Base-by-base conservation (phyloP, 2,113 vertebrate species). In the Lontra canadensis region DNA sequence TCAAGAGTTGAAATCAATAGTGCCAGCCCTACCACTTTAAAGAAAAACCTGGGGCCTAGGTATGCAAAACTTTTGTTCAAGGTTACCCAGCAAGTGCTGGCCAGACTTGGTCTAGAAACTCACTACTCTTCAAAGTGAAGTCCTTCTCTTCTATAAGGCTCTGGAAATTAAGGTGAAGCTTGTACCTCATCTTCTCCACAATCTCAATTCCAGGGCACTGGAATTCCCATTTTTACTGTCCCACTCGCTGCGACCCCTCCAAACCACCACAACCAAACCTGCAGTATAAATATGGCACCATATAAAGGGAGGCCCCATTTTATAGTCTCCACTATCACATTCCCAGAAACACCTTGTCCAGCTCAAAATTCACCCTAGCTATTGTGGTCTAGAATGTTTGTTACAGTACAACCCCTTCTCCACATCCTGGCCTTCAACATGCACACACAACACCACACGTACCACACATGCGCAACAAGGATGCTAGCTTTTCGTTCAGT, bases 61-160 rank as follows among this genome's bases (percentile, higher is more conserved):
- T 11, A 55, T 7, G 21, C 42, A 55, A 80, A 21, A 67, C 3
- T 25, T 26, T 74, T 74, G 15, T 36, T 85, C 31, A 23, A 57
- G 0, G 31, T 87, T 11, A 88, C 44, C 29, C 39, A 83, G 49
- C 34, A 90, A 85, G 29, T 74, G 95, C 57, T 14, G n/a, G 57
- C 15, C 57, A 90, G 42, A 1, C 18, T 81, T 76, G 8, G 79
- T 73, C 26, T 94, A 65, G n/a, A 90, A 73, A 34, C 47, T 61
- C 34, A 71, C 31, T 96, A 17, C 42, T 57, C 31, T 52, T 96
- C 78, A 47, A 79, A 36, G 15, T 34, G 17, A 93, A 67, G 63
- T 86, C 34, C 36, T 94, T 94, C 20, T 63, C 14, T 90, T 92
- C 93, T 95, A 2, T 92, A 93, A 79, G 76, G 52, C 34, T 71